Conservation (phyloP, 2,797 vertebrate genomes). For the Scleropages formosus region DNA sequence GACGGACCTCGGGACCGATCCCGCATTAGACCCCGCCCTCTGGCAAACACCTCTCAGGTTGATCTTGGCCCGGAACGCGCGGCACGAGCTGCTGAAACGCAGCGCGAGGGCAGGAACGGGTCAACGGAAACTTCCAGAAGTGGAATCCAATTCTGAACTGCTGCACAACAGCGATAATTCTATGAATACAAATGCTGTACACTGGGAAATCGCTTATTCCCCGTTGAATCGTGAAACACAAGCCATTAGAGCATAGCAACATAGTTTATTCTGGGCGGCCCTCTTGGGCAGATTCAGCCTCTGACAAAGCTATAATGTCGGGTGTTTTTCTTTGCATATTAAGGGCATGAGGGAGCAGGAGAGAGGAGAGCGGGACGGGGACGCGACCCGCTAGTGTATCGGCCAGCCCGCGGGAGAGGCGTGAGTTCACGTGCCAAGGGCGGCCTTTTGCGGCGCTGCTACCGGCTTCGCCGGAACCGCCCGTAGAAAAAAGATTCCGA, state of each 20-base stretch:
- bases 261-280: conserved; percentile 24
- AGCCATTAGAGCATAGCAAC: conserved; percentile 4
- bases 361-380: no score
- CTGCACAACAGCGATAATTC: conserved; percentile 13
- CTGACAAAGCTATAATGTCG: conserved; percentile 3
- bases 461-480: no score
- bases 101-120: background rate
- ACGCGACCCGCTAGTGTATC: no score
- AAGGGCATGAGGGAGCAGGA: background rate
- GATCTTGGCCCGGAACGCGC: no score
- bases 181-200: conserved; percentile 18
- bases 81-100: background rate
- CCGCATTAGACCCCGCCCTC: no score
- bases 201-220: conserved; percentile 16
- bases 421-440: no score
- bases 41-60: no score
- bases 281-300: conserved; percentile 12
- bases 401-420: no score
- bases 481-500: background rate
- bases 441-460: no score
- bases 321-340: conserved; percentile 3
- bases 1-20: no score
- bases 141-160: conserved; percentile 3
- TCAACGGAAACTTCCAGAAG: background rate
- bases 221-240: conserved; percentile 20